Conservation (phyloP, 1,140 invertebrate genomes). For the Bombus sylvicola region DNA sequence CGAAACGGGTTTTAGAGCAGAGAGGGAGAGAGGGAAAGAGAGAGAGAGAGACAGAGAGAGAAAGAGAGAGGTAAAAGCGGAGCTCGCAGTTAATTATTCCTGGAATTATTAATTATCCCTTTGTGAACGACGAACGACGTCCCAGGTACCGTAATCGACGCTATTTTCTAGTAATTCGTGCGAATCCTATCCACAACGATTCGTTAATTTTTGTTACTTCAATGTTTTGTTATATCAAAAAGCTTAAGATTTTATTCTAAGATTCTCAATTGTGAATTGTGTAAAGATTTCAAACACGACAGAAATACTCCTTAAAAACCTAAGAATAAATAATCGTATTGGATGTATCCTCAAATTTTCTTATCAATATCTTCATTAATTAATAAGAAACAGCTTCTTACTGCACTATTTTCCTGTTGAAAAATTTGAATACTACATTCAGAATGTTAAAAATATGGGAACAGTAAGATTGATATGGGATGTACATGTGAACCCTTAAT, state of each 20-base stretch:
- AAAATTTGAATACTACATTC: neutral
- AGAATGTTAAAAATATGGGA: neutral
- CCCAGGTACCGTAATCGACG: neutral
- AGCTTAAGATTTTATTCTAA: neutral
- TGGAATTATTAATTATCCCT: conserved; percentile 43
- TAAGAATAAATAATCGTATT: neutral
- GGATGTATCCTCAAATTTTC: no score
- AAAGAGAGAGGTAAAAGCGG: neutral
- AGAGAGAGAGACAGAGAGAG: neutral
- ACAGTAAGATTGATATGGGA: neutral
- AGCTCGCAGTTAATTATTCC: conserved; percentile 28
- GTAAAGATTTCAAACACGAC: no score
- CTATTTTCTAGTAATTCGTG: neutral
- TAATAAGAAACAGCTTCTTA: neutral
- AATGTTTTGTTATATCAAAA: neutral
- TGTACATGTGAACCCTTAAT: no score
- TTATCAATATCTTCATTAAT: neutral
- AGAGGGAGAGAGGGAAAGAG: no score
- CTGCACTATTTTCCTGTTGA: neutral
- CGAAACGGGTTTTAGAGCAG: conserved; percentile 30
- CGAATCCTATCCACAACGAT: neutral
- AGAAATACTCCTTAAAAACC: neutral
- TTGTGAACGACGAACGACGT: conserved; percentile 18
- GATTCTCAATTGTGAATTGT: neutral
- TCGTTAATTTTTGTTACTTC: neutral